Evolutionary conservation across 2,888 invertebrate species (phyloP).

Genomic region (Papilio elwesi): DNA sequence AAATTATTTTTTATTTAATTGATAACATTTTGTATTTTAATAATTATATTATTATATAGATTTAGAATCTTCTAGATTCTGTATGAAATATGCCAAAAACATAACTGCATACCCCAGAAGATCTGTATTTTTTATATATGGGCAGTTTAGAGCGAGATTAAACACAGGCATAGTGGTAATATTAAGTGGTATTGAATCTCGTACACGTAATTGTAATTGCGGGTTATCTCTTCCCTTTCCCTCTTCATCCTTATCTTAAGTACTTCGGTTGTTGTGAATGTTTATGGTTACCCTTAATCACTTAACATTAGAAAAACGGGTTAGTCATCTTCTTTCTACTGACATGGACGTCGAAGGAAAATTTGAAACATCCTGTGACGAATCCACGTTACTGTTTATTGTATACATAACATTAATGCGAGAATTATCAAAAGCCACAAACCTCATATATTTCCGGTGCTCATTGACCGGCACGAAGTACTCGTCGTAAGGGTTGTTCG

Average conservation of each 20-base stretch:
- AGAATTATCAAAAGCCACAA: conserved; percentile 33
- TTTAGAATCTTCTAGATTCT: background rate
- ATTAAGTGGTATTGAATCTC: too few relatives aligned
- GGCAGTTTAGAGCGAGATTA: too few relatives aligned
- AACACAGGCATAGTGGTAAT: too few relatives aligned
- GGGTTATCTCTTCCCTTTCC: too few relatives aligned
- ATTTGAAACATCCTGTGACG: conserved; percentile 1
- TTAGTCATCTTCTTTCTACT: background rate
- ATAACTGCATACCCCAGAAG: too few relatives aligned
- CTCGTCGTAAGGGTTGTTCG: conserved; percentile 90
- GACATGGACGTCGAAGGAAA: background rate
- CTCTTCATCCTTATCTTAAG: too few relatives aligned
- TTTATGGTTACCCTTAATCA: background rate
- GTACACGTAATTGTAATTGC: too few relatives aligned
- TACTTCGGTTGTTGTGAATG: too few relatives aligned
- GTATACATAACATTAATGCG: background rate
- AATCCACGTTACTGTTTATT: background rate
- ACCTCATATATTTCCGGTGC: conserved; percentile 94
- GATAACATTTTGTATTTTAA: background rate
- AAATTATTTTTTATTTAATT: background rate
- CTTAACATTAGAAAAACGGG: background rate
- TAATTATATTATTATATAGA: too few relatives aligned
- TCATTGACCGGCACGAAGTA: conserved; percentile 94
- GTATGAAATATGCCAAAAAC: too few relatives aligned
- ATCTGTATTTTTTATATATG: too few relatives aligned